These are phyloP conservation scores for Plagiodera versicolora DNA, from an alignment of 2,888 invertebrate species.

Conservation along the genomic window DNA sequence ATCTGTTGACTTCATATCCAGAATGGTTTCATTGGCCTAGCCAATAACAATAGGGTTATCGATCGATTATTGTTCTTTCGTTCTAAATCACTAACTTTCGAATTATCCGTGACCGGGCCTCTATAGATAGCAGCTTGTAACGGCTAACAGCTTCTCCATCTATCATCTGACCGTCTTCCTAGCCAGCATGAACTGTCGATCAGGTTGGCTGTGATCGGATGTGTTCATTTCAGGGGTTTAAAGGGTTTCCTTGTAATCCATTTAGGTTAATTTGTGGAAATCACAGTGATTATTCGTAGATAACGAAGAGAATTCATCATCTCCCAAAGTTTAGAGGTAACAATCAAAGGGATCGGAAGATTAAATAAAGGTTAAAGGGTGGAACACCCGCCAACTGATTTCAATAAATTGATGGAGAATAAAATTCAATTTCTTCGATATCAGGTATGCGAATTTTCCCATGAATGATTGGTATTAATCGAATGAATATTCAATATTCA, in stretches of 20 bases:
- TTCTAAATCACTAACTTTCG: no score
- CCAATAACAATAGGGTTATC: no score
- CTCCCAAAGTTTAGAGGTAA: conserved; percentile 7
- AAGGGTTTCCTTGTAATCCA: conserved; percentile 36
- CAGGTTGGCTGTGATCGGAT: conserved; percentile 28
- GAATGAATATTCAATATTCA: no score
- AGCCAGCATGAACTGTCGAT: conserved; percentile 18
- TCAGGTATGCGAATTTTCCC: background rate
- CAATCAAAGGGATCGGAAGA: conserved; percentile 3
- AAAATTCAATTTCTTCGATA: background rate
- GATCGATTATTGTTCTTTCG: no score
- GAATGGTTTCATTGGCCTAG: no score
- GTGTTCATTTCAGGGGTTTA: conserved; percentile 31
- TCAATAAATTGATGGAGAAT: no score
- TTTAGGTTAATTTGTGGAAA: conserved; percentile 33
- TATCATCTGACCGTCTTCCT: no score
- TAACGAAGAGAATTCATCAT: conserved; percentile 21
- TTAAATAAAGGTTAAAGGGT: background rate
- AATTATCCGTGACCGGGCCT: no score
- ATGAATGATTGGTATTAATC: no score
- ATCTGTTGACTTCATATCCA: no score
- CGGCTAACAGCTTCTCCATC: no score
- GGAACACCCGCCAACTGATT: background rate
- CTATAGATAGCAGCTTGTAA: no score
- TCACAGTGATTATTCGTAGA: conserved; percentile 27